These are phyloP conservation scores for Scytalopus superciliaris DNA, from an alignment of 2,113 vertebrate species.

Conservation along the genomic window DNA sequence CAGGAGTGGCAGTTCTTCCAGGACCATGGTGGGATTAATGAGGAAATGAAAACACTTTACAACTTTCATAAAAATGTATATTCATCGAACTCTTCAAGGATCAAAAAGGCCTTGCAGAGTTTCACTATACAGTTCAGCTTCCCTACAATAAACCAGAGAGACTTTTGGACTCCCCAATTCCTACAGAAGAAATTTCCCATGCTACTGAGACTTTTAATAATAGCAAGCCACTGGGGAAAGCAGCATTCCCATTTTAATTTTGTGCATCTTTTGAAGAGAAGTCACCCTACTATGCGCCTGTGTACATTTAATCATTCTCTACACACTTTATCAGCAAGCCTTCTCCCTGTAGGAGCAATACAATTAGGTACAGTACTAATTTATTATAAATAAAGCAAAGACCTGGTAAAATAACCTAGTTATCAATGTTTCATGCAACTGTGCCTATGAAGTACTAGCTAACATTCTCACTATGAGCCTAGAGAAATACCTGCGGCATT, in stretches of 20 bases:
- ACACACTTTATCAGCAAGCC: slow-evolving; percentile 62
- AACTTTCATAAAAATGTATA: slow-evolving; percentile 74
- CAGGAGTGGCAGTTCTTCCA: slow-evolving; percentile 69
- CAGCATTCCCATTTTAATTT: slow-evolving; percentile 73
- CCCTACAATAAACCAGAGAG: slow-evolving; percentile 69
- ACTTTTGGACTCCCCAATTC: slow-evolving; percentile 58
- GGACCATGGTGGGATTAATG: slow-evolving; percentile 66
- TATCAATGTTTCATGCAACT: slow-evolving; percentile 56
- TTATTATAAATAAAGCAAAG: slow-evolving; percentile 73
- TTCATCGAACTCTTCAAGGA: slow-evolving; percentile 75
- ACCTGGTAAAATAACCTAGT: slow-evolving; percentile 66
- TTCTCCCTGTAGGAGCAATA: slow-evolving; percentile 69
- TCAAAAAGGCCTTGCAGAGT: slow-evolving; percentile 77
- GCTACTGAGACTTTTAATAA: slow-evolving; percentile 76
- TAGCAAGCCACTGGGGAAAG: slow-evolving; percentile 64
- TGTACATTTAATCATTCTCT: slow-evolving; percentile 67
- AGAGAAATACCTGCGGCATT: slow-evolving; percentile 42
- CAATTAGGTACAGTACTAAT: slow-evolving; percentile 70
- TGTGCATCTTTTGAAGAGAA: slow-evolving; percentile 70
- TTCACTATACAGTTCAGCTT: slow-evolving; percentile 72
- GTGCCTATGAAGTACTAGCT: slow-evolving; percentile 51
- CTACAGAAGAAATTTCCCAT: slow-evolving; percentile 73
- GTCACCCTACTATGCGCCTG: slow-evolving; percentile 48
- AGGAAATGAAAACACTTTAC: slow-evolving; percentile 71
- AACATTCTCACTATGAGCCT: slow-evolving; percentile 35